Percentiles rank a stretch among this genome's conserved stretches.
Conservation (phyloP, 1,140 invertebrate species). For the Megalopta genalis region DNA sequence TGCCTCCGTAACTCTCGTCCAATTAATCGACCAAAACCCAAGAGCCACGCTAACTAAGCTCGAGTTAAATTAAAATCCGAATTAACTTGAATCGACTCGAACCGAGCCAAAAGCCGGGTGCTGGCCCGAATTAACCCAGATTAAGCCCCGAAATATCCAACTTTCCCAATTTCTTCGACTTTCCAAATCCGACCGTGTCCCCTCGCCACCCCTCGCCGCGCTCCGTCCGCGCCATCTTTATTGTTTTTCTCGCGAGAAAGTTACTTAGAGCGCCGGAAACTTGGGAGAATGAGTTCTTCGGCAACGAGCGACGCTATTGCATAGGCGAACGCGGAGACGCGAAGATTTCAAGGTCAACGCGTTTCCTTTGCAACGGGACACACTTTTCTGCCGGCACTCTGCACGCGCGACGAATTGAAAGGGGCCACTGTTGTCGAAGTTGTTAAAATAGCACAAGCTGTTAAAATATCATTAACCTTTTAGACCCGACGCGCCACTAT, state of each 20-base stretch:
- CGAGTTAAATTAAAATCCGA: constrained; percentile 24
- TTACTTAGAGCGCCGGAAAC: not conserved
- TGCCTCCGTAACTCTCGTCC: not conserved
- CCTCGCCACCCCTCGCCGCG: not conserved
- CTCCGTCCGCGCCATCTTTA: not conserved
- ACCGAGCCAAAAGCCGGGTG: not conserved
- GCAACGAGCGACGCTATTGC: no score
- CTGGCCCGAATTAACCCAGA: not conserved
- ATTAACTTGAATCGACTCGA: constrained; percentile 4
- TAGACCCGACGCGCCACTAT: no score
- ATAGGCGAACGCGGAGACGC: no score
- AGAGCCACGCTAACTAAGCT: not conserved
- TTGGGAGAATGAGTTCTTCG: not conserved
- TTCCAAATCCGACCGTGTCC: not conserved
- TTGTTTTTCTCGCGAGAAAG: not conserved
- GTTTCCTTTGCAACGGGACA: not conserved
- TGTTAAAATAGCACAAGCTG: no score
- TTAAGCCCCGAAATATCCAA: constrained; percentile 27
- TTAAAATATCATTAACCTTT: no score
- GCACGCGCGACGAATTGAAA: no score
- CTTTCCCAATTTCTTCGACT: constrained; percentile 11
- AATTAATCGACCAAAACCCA: constrained; percentile 13
- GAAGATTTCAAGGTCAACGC: not conserved
- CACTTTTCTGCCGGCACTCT: no score
- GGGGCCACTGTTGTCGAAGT: no score